These are phyloP conservation scores for Protobothrops mucrosquamatus DNA, from an alignment of 2,113 vertebrate genomes.

Conservation along the genomic window DNA sequence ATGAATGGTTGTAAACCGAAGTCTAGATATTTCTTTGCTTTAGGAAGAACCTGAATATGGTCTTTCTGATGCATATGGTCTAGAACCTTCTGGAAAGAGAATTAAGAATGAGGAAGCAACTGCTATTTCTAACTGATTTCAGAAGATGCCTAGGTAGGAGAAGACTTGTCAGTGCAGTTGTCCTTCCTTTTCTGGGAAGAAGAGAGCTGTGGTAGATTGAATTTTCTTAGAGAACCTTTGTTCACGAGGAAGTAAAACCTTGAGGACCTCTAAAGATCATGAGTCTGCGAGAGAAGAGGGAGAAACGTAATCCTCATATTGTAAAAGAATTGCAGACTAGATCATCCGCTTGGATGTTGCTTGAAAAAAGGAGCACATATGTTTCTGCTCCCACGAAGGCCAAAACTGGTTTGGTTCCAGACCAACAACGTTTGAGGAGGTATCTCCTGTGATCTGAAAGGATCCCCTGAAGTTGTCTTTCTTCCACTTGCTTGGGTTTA, in stretches of 20 bases:
- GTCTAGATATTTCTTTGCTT: background rate
- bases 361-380: background rate
- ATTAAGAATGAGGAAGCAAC: background rate
- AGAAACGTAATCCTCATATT: background rate
- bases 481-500: background rate
- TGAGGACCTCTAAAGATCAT: background rate
- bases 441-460: background rate
- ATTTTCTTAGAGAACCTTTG: background rate
- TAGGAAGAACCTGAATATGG: background rate
- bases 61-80: background rate
- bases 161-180: background rate
- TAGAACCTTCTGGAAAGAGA: slow-evolving; percentile 16
- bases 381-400: background rate
- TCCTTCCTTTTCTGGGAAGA: background rate
- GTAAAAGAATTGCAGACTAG: background rate
- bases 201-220: background rate
- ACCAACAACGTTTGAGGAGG: background rate
- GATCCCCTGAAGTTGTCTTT: background rate
- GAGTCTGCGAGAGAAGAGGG: background rate
- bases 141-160: background rate
- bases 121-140: background rate
- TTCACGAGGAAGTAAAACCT: too few relatives aligned
- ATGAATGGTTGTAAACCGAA: background rate
- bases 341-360: background rate
- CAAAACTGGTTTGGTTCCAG: background rate